These are phyloP conservation scores for Artibeus jamaicensis DNA, from an alignment of 2,797 vertebrate genomes.

Conservation along the genomic window DNA sequence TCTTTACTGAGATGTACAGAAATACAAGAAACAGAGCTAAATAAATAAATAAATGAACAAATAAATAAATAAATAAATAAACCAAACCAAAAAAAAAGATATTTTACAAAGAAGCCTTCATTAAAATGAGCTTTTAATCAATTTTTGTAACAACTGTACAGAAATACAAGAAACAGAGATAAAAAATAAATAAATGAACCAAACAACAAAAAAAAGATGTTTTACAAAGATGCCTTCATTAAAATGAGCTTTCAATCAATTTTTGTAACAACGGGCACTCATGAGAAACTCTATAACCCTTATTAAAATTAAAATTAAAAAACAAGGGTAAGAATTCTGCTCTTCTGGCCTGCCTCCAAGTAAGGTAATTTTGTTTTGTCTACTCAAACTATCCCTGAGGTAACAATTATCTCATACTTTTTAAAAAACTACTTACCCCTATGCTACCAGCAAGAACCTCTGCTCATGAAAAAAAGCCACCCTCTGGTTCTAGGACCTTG, in stretches of 20 bases:
- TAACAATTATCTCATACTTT: slow-evolving; percentile 60
- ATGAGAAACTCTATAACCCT: slow-evolving; percentile 28
- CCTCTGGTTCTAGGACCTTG: background rate
- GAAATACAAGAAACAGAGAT: background rate
- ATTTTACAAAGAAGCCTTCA: background rate
- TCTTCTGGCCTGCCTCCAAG: background rate
- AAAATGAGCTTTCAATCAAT: slow-evolving; percentile 28
- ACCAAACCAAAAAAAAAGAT: background rate
- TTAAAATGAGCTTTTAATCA: slow-evolving; percentile 23
- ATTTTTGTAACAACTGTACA: slow-evolving; percentile 13
- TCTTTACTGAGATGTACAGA: slow-evolving; percentile 35
- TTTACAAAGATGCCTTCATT: slow-evolving; percentile 1
- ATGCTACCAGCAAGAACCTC: background rate
- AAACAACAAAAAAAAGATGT: background rate
- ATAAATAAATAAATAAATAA: background rate
- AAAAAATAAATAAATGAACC: background rate
- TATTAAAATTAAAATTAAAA: slow-evolving; percentile 60
- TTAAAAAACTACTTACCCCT: background rate
- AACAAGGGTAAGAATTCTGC: slow-evolving; percentile 23
- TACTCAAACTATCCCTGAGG: slow-evolving; percentile 59
- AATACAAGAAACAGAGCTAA: background rate
- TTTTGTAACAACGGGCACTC: slow-evolving; percentile 13
- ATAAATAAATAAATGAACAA: background rate
- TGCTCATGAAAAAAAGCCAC: background rate
- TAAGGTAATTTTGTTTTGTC: slow-evolving; percentile 49